phyloP scores from a whole-genome alignment of 2,113 vertebrate genomes.

The Orthonyx spaldingii region DNA sequence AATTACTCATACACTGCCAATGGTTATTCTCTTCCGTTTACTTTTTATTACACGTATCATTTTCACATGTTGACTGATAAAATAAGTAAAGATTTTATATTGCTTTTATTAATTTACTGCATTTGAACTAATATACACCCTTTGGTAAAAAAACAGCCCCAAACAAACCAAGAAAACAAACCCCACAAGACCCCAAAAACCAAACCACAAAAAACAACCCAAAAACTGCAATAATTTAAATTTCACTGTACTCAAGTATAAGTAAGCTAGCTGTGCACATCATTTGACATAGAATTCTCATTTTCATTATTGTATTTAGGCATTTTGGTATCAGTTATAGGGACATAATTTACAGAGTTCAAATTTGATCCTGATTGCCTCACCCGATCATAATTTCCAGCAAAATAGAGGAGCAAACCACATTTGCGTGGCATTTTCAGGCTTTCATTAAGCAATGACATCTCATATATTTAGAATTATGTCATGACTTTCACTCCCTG shows the following conservation, averaged over 20 bases:
- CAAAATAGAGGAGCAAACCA: constrained; percentile 42
- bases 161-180: background rate
- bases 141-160: background rate
- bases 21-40: background rate
- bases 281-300: background rate
- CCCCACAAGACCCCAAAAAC: accelerated
- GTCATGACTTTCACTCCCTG: constrained; percentile 32
- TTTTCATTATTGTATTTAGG: background rate
- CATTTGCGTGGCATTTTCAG: constrained; percentile 58
- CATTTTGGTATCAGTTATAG: background rate
- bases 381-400: constrained; percentile 23
- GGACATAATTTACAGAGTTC: background rate
- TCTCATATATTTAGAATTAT: constrained; percentile 65
- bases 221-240: background rate
- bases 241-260: background rate
- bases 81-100: background rate
- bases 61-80: background rate
- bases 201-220: background rate
- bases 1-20: background rate
- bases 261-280: background rate
- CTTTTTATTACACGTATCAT: background rate
- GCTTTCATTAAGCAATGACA: constrained; percentile 68
- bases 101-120: background rate
- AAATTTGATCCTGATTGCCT: constrained; percentile 56
- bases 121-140: background rate